Evolutionary conservation across 2,888 invertebrate species (phyloP).

Genomic region (Thymelicus lineola): DNA sequence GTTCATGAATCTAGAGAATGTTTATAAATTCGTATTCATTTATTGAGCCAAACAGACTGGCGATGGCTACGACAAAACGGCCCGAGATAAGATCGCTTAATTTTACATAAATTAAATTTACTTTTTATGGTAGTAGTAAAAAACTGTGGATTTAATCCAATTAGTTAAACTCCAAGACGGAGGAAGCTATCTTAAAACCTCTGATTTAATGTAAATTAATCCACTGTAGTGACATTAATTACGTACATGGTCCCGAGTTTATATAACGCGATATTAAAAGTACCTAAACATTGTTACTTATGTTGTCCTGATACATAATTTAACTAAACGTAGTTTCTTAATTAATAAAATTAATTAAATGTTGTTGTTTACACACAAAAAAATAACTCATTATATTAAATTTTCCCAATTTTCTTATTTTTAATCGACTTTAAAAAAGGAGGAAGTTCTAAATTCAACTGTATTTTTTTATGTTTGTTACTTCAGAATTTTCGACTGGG

Average conservation of each 20-base stretch:
- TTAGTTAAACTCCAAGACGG: not conserved
- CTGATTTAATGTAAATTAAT: not conserved
- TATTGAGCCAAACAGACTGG: not conserved
- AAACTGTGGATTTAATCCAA: conserved; percentile 10
- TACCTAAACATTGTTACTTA: no score
- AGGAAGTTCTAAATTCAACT: no score
- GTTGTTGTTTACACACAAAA: no score
- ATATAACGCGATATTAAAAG: no score
- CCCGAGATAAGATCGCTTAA: conserved; percentile 25
- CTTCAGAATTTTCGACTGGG: no score
- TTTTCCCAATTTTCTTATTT: no score
- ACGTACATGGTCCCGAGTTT: not conserved
- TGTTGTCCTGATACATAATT: no score
- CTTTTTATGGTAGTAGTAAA: conserved; percentile 8
- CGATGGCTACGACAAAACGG: conserved; percentile 30
- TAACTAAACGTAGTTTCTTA: no score
- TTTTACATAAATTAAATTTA: conserved; percentile 27
- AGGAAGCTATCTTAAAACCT: not conserved
- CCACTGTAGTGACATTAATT: not conserved
- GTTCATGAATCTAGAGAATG: conserved; percentile 9
- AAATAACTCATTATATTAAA: no score
- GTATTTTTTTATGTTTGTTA: no score
- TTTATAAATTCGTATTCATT: not conserved
- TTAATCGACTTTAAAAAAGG: no score
- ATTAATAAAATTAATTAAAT: no score